Conservation (phyloP, 2,888 invertebrate genomes). For the Rotaria socialis region DNA sequence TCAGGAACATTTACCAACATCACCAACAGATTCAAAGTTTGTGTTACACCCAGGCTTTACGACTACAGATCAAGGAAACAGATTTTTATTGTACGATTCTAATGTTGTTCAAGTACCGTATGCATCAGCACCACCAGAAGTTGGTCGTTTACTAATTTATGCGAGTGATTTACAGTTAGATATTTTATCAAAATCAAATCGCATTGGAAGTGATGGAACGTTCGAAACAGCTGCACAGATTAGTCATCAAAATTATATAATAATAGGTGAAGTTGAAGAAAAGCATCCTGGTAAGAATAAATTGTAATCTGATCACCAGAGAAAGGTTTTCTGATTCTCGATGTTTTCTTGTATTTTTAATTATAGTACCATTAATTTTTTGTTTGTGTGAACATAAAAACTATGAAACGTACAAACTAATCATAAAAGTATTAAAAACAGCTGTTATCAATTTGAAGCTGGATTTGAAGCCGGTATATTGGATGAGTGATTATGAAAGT, state of each 20-base stretch:
- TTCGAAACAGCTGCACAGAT: neutral
- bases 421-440: neutral
- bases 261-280: neutral
- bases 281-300: neutral
- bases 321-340: neutral
- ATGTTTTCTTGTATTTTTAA: neutral
- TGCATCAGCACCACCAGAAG: neutral
- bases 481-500: neutral
- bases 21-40: neutral
- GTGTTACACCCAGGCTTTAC: neutral
- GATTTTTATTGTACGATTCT: neutral
- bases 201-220: neutral
- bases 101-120: neutral
- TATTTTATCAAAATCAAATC: neutral
- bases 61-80: neutral
- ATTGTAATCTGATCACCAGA: neutral
- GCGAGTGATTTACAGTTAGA: neutral
- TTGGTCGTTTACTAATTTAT: neutral
- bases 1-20: neutral
- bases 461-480: neutral
- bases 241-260: neutral
- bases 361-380: neutral
- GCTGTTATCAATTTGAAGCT: neutral
- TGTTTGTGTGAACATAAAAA: neutral
- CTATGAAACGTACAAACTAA: neutral